Percentiles rank a stretch among this genome's conserved stretches.
phyloP scores from a whole-genome alignment of 2,888 invertebrate species.

The Luperina testacea region DNA sequence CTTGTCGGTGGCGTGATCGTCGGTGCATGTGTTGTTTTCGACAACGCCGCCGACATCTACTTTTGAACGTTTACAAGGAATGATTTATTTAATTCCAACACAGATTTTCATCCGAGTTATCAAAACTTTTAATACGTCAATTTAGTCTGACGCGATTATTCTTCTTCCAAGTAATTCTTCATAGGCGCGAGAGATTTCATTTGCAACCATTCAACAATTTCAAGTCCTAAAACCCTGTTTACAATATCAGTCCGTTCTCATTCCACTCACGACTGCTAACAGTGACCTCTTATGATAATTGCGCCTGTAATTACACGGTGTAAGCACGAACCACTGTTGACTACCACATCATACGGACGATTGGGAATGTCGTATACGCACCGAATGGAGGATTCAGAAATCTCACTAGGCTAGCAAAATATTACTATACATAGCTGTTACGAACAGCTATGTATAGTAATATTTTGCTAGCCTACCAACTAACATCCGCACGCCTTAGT shows the following conservation, averaged over 20 bases:
- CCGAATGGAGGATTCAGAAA: background rate
- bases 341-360: conserved; percentile 5
- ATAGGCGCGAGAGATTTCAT: background rate
- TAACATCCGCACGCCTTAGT: too few relatives aligned
- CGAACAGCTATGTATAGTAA: background rate
- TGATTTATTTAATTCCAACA: background rate
- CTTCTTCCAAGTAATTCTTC: background rate
- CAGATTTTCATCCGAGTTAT: background rate
- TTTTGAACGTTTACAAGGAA: background rate
- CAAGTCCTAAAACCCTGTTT: background rate
- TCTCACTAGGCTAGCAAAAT: too few relatives aligned
- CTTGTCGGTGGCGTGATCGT: too few relatives aligned
- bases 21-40: too few relatives aligned
- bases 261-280: conserved; percentile 3
- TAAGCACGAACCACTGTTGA: conserved; percentile 30
- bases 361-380: background rate
- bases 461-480: background rate
- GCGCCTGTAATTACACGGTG: conserved; percentile 16
- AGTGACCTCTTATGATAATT: conserved; percentile 34
- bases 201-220: background rate
- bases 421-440: too few relatives aligned
- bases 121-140: background rate
- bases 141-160: background rate
- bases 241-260: conserved; percentile 5
- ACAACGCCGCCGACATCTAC: too few relatives aligned